These are phyloP conservation scores for Myathropa florea DNA, from an alignment of 2,888 invertebrate species.

Conservation along the genomic window DNA sequence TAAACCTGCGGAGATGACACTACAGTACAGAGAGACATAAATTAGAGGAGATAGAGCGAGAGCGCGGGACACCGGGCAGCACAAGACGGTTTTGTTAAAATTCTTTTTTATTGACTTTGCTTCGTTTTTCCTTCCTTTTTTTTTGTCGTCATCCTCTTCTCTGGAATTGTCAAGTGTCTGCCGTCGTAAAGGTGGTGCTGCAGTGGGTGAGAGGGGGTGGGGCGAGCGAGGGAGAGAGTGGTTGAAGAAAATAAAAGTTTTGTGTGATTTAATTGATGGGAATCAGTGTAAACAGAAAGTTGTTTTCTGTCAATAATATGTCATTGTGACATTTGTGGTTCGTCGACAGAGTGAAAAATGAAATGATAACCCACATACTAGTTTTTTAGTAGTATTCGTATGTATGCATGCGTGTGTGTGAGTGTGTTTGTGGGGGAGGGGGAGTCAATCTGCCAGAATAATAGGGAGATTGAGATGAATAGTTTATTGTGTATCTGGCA, in stretches of 20 bases:
- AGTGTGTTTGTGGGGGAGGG: not conserved
- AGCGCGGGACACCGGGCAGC: not conserved
- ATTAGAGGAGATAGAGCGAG: slow-evolving; percentile 18
- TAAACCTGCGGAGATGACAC: slow-evolving; percentile 55
- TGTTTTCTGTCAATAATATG: slow-evolving; percentile 25
- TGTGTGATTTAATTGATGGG: slow-evolving; percentile 44
- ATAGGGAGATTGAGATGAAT: not conserved
- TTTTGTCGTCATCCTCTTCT: slow-evolving; percentile 8
- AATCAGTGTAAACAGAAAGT: slow-evolving; percentile 43
- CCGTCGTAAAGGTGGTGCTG: not conserved
- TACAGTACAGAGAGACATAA: slow-evolving; percentile 33
- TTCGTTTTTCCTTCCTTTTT: not conserved
- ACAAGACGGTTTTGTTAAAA: slow-evolving; percentile 11
- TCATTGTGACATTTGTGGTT: slow-evolving; percentile 14
- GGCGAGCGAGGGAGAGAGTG: not conserved
- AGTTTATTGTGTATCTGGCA: not conserved
- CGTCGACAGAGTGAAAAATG: not conserved
- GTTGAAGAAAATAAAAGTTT: slow-evolving; percentile 46
- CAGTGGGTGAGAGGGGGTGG: not conserved
- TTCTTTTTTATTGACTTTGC: not conserved
- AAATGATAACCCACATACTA: not conserved
- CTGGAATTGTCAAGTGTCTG: slow-evolving; percentile 37
- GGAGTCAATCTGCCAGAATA: not conserved
- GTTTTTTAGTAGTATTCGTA: not conserved
- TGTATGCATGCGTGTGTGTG: too few relatives aligned